Percentiles rank a stretch among this genome's conserved stretches.
phyloP scores from a whole-genome alignment of 2,113 vertebrate genomes.

The Recurvirostra avosetta region DNA sequence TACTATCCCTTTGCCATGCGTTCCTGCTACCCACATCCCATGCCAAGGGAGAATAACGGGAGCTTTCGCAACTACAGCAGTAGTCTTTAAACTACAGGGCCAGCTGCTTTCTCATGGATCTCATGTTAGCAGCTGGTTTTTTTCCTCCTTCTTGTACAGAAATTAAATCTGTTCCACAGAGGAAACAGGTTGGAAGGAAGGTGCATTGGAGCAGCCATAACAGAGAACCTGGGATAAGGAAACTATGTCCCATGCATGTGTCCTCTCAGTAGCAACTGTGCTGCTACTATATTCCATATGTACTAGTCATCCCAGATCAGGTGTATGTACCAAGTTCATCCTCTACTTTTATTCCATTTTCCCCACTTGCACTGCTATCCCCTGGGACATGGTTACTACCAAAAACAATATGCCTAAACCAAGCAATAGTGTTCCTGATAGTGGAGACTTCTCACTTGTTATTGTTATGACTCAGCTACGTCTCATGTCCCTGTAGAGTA shows the following conservation, averaged over 20 bases:
- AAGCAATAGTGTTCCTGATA: background rate
- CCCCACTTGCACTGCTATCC: background rate
- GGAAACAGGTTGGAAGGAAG: background rate
- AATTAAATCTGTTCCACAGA: background rate
- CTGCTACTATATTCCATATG: background rate
- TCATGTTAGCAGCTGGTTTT: background rate
- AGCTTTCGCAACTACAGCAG: background rate
- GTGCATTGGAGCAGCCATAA: background rate
- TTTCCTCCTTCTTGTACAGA: background rate
- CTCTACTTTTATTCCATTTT: background rate
- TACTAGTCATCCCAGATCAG: background rate
- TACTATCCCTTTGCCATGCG: rapidly evolving
- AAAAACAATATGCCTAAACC: background rate
- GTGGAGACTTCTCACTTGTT: background rate
- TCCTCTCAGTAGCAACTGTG: background rate
- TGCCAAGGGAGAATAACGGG: background rate
- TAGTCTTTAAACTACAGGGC: background rate
- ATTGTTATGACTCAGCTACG: background rate
- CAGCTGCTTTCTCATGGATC: background rate
- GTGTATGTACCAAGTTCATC: background rate
- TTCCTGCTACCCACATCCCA: background rate
- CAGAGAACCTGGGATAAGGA: background rate
- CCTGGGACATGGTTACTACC: background rate
- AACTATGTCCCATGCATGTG: background rate
- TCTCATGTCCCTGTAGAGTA: background rate